A percentile compares a stretch with the other conserved stretches of the same genome.
Conservation (phyloP, 1,140 invertebrate species). For the Microplitis demolitor region DNA sequence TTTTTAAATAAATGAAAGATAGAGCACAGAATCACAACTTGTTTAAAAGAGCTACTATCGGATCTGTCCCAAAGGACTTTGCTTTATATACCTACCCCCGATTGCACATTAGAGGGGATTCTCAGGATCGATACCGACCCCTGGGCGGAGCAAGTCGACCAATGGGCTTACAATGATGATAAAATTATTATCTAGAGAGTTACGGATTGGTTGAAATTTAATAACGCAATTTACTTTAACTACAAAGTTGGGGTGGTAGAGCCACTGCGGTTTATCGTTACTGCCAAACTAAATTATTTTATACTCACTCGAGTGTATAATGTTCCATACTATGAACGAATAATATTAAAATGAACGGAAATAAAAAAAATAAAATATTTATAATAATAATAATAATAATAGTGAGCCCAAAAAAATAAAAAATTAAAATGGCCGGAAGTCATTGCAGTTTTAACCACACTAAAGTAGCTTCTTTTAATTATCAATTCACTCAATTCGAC, state of each 20-base stretch:
- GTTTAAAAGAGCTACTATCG: conserved; percentile 35
- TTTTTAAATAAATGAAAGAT: not conserved
- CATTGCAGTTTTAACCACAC: conserved; percentile 9
- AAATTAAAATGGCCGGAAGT: conserved; percentile 1
- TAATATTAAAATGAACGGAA: conserved; percentile 12
- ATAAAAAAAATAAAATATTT: conserved; percentile 13
- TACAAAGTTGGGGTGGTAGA: not conserved
- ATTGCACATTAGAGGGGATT: conserved; percentile 14
- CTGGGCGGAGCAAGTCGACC: conserved; percentile 47
- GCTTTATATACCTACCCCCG: conserved; percentile 45
- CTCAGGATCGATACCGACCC: conserved; percentile 55
- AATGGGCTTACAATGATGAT: conserved; percentile 35
- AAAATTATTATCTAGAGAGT: conserved; percentile 33
- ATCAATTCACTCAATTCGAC: too few relatives aligned
- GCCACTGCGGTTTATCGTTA: conserved; percentile 51
- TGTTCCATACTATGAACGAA: not conserved
- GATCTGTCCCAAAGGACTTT: conserved; percentile 42
- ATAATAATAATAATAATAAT: not conserved
- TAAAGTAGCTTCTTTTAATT: conserved; percentile 1
- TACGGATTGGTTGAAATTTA: conserved; percentile 45
- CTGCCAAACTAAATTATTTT: conserved; percentile 46
- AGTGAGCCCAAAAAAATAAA: not conserved
- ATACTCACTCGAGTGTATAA: conserved; percentile 31
- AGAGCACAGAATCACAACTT: not conserved
- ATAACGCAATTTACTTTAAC: conserved; percentile 38